These are phyloP conservation scores for Cotesia glomerata DNA, from an alignment of 1,140 invertebrate species.

Conservation along the genomic window DNA sequence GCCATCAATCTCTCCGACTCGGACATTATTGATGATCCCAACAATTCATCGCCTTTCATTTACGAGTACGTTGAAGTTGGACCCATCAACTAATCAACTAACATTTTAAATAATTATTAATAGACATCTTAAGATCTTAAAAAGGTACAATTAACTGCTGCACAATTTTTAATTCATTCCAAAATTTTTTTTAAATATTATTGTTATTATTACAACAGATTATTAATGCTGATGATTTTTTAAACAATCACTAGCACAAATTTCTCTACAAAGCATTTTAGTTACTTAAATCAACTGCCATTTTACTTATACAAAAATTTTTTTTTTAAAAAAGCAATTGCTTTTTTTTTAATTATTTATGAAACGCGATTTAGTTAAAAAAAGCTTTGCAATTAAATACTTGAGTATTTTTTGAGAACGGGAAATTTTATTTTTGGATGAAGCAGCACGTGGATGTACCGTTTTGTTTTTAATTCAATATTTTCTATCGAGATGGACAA, in stretches of 20 bases:
- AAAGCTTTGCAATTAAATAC: too few relatives aligned
- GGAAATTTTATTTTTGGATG: too few relatives aligned
- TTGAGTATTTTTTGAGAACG: too few relatives aligned
- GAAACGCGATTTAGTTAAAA: too few relatives aligned
- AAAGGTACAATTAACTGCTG: background rate
- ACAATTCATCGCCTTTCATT: slow-evolving; percentile 49
- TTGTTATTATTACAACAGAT: background rate
- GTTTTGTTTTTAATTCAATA: too few relatives aligned
- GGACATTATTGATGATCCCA: slow-evolving; percentile 44
- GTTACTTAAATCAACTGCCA: too few relatives aligned
- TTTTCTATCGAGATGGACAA: too few relatives aligned
- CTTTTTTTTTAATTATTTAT: too few relatives aligned
- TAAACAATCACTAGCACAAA: background rate
- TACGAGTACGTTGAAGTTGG: slow-evolving; percentile 59
- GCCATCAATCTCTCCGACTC: slow-evolving; percentile 41
- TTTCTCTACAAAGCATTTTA: too few relatives aligned
- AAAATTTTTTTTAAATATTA: background rate
- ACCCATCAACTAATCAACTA: slow-evolving; percentile 52
- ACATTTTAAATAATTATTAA: background rate
- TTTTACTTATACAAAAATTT: too few relatives aligned
- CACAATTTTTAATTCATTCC: slow-evolving; percentile 5
- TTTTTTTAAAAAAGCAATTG: too few relatives aligned
- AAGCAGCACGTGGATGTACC: too few relatives aligned
- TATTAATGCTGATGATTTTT: background rate
- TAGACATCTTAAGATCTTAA: background rate